Conservation (phyloP, 2,888 invertebrate genomes). For the Phaonia tiefii region DNA sequence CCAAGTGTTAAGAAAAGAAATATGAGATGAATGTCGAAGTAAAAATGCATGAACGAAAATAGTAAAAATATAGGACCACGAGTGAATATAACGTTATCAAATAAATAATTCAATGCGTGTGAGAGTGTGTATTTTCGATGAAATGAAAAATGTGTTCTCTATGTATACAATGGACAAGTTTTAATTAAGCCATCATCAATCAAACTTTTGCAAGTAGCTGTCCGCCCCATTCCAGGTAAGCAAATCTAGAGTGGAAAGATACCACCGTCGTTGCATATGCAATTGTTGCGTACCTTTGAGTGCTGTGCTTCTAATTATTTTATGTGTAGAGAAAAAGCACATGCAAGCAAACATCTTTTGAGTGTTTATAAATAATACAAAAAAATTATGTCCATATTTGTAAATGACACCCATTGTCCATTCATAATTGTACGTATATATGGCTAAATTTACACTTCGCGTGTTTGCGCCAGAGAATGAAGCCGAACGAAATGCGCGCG, state of each 20-base stretch:
- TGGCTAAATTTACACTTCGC: too few species aligned
- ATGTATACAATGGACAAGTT: constrained; percentile 1
- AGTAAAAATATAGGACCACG: not conserved
- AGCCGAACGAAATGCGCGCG: too few species aligned
- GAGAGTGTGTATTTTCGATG: not conserved
- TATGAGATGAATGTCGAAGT: not conserved
- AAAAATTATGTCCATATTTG: constrained; percentile 58
- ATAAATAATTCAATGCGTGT: not conserved
- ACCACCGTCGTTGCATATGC: too few species aligned
- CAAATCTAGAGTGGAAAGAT: too few species aligned
- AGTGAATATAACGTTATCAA: not conserved
- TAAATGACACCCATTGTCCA: constrained; percentile 27
- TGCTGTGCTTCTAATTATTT: not conserved
- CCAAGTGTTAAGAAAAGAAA: not conserved
- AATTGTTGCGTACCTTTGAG: not conserved
- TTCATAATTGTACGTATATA: not conserved
- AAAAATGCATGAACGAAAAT: not conserved
- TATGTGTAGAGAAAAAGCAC: too few species aligned
- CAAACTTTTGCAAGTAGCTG: not conserved
- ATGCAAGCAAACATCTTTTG: not conserved
- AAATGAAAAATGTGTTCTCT: not conserved
- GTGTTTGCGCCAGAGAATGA: too few species aligned
- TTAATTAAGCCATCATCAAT: not conserved
- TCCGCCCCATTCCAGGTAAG: constrained; percentile 22
- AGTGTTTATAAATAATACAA: constrained; percentile 58